Evolutionary conservation across 1,140 invertebrate species (phyloP).

Genomic region (Lineus longissimus): DNA sequence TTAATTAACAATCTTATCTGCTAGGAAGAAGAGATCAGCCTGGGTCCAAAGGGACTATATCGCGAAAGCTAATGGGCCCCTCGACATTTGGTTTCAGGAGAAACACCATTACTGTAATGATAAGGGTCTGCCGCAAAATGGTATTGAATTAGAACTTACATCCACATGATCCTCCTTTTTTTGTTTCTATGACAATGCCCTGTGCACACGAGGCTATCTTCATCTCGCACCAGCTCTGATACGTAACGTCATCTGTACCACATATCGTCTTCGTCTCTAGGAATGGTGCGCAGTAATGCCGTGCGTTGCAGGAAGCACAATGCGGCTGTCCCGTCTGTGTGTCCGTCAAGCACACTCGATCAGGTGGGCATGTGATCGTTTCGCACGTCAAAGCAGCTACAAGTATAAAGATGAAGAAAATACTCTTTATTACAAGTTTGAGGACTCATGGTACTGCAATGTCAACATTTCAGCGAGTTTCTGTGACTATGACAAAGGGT

Average conservation of each 20-base stretch:
- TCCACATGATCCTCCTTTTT: slow-evolving; percentile 67
- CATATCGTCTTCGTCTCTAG: slow-evolving; percentile 1
- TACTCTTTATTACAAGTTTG: background rate
- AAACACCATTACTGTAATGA: too few relatives aligned
- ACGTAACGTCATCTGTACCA: slow-evolving; percentile 12
- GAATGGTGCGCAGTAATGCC: slow-evolving; percentile 47
- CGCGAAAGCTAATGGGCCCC: too few relatives aligned
- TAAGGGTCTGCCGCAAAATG: too few relatives aligned
- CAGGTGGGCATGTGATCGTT: slow-evolving; percentile 68
- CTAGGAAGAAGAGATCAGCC: too few relatives aligned
- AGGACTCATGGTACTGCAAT: too few relatives aligned
- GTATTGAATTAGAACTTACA: slow-evolving; percentile 3
- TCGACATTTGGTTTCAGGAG: too few relatives aligned
- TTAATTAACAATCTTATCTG: too few relatives aligned
- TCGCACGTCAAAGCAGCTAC: slow-evolving; percentile 72
- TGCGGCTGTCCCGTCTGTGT: slow-evolving; percentile 66
- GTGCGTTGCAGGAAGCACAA: slow-evolving; percentile 70
- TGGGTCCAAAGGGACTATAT: too few relatives aligned
- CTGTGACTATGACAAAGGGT: too few relatives aligned
- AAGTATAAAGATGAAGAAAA: slow-evolving; percentile 29
- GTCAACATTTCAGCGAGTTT: too few relatives aligned
- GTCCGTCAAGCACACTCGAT: slow-evolving; percentile 73
- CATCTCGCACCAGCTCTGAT: slow-evolving; percentile 12
- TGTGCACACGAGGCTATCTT: slow-evolving; percentile 34
- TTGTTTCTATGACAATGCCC: slow-evolving; percentile 72